Evolutionary conservation across 2,113 vertebrate genomes (phyloP), one percentile per base, ranked within the genome.

Genomic region (Pedetes capensis): DNA sequence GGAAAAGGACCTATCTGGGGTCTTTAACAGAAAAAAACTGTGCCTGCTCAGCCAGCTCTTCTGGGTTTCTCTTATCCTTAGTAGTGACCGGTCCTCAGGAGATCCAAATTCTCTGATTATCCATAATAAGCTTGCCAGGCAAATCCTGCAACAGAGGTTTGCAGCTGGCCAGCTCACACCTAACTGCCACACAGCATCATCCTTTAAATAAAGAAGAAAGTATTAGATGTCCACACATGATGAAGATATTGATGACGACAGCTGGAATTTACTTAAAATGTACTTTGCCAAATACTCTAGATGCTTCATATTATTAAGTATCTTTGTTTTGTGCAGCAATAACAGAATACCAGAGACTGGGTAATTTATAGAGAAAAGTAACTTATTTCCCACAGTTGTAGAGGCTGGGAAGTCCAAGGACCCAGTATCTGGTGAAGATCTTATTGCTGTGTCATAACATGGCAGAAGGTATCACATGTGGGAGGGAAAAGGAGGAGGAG

Each of bases 241-340:
- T 44, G 18, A 34, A 27, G 34, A 55, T 61, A 23, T 12, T 63
- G 74, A 49, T 63, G 16, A 51, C 53, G 53, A 81, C 10, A 76
- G 42, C 27, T 85, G n/a, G 47, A 44, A 90, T 89, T 91, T 87
- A 32, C 42, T 51, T 94, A 87, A 90, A 84, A 84, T 27, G 72
- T 66, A 86, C 44, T 44, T 22, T 39, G n/a, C 32, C 27, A 39
- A 82, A 75, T 37, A 87, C 29, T 76, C 79, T 51, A 66, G 42
- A 72, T 39, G 89, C 32, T 85, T 64, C 57, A 25, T 74, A 75
- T 47, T 51, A 69, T 61, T 91, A 90, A 51, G 57, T 78, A 27
- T 8, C 22, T 90, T 69, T 47, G 9, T 47, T 39, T 32, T 42
- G 25, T 69, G 86, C 16, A 76, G 23, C 61, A 76, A 16, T n/a